Base-by-base conservation (phyloP, 2,797 vertebrate species). In the Pagetopsis macropterus region DNA sequence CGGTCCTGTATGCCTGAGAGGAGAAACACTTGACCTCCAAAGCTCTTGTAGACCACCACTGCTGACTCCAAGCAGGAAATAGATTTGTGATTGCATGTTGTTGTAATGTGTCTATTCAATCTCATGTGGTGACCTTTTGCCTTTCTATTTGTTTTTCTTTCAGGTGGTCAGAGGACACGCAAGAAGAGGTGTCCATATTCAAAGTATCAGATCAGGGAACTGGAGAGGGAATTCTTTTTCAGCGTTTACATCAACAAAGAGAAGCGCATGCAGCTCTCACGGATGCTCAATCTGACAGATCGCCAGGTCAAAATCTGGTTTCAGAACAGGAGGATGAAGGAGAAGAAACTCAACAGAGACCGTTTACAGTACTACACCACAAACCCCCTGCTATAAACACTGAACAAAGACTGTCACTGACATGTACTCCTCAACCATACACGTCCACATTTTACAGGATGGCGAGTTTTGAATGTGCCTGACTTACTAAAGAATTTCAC, bases 171-270 rank as follows among this genome's bases (percentile, higher is more conserved):
- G 88, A 96, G 96, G 85, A 97, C 96, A 23, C 96, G 98, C 84
- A 99, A 99, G 93, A 99, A 99, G 92, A 96, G 98, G 76, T 99
- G 98, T 81, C 97, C 98, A 0, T 99, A 99, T 81, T 96, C 97
- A 64, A 99, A 99, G 86, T 99, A 97, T 75, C 98, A 99, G 93
- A 98, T 99, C 90, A 95, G 98, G 78, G 98, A 99, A 91, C 94
- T 99, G 88, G 98, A 99, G 91, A 95, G 98, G 70, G 98, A 99
- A 84, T 99, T 99, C 94, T 99, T 99, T 89, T 99, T 99, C 95
- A 99, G 97, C 77, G 97, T 99, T 89, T 99, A 99, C 93, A 99
- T 99, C 91, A 99, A 99, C 96, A 99, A 99, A 91, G 98, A 99
- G 88, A 99, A 99, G 88, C 96, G 98, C 17, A 94, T 99, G 59